Evolutionary conservation across 1,140 invertebrate species (phyloP).

Genomic region (Stegodyphus dumicola): DNA sequence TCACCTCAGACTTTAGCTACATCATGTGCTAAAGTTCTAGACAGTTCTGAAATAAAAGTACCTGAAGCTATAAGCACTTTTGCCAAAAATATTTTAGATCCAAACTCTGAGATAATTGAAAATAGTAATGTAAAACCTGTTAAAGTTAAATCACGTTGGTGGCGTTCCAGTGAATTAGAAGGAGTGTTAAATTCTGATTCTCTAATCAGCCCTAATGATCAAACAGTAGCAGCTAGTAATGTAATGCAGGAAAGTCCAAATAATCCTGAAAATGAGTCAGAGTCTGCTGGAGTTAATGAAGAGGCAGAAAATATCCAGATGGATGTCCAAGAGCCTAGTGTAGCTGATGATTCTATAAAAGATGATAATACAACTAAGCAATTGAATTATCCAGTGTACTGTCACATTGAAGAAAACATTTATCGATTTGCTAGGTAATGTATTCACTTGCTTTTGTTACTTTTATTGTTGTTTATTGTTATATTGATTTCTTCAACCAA

Average conservation of each 20-base stretch:
- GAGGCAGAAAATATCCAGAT: neutral
- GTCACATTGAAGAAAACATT: slow-evolving; percentile 84
- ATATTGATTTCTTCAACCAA: too few species aligned
- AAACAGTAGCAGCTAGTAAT: slow-evolving; percentile 63
- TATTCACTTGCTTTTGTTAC: neutral
- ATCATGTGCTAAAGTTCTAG: neutral
- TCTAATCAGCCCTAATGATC: neutral
- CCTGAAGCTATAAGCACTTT: neutral
- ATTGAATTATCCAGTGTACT: slow-evolving; percentile 75
- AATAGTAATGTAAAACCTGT: slow-evolving; percentile 73
- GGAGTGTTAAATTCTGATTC: slow-evolving; percentile 39
- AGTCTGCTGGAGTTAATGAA: too few species aligned
- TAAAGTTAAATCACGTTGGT: slow-evolving; percentile 88
- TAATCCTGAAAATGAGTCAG: neutral
- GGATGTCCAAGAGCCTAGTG: slow-evolving; percentile 73
- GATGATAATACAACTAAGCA: too few species aligned
- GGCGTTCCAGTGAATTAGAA: slow-evolving; percentile 84
- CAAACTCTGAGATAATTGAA: neutral
- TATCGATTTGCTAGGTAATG: slow-evolving; percentile 73
- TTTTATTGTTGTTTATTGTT: too few species aligned
- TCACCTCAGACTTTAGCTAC: neutral
- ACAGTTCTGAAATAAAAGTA: neutral
- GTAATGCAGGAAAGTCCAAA: neutral
- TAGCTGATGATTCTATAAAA: too few species aligned
- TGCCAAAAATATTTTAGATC: neutral